Conservation (phyloP, 1,140 invertebrate genomes). For the Tetragnatha versicolor region DNA sequence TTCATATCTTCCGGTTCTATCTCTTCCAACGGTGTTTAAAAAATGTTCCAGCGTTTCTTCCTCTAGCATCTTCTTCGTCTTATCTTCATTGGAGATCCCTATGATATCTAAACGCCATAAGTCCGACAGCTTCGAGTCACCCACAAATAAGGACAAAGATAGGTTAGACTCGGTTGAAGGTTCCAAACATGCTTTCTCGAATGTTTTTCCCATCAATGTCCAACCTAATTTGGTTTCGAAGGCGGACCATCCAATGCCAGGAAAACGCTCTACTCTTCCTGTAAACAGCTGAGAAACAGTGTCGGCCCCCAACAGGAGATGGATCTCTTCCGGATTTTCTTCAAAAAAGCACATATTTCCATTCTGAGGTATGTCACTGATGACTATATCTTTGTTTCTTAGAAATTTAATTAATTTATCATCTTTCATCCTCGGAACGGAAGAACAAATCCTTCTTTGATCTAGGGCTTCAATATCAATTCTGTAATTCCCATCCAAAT, state of each 20-base stretch:
- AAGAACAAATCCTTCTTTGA: too few species aligned
- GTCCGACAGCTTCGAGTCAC: neutral
- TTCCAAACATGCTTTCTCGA: too few species aligned
- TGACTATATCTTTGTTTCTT: too few species aligned
- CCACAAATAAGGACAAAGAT: too few species aligned
- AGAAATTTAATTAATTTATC: neutral
- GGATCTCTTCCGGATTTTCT: neutral
- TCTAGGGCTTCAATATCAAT: neutral
- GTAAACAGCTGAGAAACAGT: too few species aligned
- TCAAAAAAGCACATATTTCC: too few species aligned
- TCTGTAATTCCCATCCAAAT: neutral
- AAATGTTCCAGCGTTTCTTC: too few species aligned
- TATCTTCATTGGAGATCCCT: neutral
- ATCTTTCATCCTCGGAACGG: neutral
- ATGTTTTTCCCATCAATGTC: neutral
- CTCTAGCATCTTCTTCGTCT: neutral
- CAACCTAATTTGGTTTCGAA: too few species aligned
- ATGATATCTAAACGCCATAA: slow-evolving; percentile 10
- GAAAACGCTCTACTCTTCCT: neutral
- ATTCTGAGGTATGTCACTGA: too few species aligned
- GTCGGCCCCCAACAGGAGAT: neutral
- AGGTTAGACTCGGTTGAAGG: too few species aligned
- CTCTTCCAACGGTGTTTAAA: too few species aligned
- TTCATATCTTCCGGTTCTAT: neutral
- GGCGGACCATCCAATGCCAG: neutral